These are phyloP conservation scores for Cryptus viduatorius DNA, from an alignment of 2,888 invertebrate genomes.

Conservation along the genomic window DNA sequence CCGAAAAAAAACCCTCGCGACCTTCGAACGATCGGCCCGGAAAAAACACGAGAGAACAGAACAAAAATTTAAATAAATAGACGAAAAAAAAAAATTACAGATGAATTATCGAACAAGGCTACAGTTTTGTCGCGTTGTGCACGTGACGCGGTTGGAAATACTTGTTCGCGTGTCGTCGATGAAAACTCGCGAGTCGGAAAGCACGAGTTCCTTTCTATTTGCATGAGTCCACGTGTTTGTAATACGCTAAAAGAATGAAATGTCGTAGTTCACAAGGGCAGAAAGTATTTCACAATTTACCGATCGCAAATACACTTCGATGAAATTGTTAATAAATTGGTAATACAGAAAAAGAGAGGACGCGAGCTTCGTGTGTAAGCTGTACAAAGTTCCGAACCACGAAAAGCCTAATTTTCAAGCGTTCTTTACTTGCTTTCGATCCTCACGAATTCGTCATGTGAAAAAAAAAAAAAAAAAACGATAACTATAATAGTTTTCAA, in stretches of 20 bases:
- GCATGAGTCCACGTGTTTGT: not conserved
- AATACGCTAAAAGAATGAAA: not conserved
- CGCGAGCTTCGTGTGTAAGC: not conserved
- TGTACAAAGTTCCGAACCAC: too few species aligned
- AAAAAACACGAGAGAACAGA: too few species aligned
- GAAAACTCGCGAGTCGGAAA: conserved; percentile 21
- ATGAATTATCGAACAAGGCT: not conserved
- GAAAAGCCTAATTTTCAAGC: too few species aligned
- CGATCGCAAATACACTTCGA: not conserved
- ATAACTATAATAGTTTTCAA: not conserved
- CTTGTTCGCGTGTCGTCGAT: not conserved
- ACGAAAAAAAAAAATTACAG: not conserved
- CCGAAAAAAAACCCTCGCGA: too few species aligned
- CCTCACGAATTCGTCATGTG: too few species aligned
- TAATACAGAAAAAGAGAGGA: not conserved
- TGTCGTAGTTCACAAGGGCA: conserved; percentile 6
- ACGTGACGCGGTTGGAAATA: not conserved
- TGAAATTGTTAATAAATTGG: not conserved
- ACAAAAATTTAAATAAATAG: too few species aligned
- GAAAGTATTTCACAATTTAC: not conserved
- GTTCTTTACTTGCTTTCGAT: too few species aligned
- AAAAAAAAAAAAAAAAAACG: not conserved
- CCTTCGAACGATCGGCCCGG: too few species aligned
- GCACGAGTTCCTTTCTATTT: conserved; percentile 4
- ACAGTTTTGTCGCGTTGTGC: not conserved